Base-by-base conservation (phyloP, 2,888 invertebrate genomes). In the Sabatieria punctata region DNA sequence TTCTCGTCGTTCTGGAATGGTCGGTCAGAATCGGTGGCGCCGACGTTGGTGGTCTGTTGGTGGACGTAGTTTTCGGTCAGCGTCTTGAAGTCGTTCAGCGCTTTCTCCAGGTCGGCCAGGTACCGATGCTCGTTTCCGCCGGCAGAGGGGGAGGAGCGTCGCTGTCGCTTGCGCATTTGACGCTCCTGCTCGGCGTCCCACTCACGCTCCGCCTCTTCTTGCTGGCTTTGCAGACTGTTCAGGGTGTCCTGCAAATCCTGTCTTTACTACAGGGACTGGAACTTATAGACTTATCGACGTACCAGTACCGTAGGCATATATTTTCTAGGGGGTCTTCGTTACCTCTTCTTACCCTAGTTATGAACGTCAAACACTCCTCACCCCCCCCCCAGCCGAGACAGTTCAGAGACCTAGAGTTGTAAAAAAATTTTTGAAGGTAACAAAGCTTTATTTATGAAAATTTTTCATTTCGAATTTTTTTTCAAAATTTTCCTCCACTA, bases 21-120 rank as follows among this genome's bases (percentile, higher is more conserved):
- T n/a, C n/a, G n/a, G n/a, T n/a, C n/a, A n/a, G n/a, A 13, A 33
- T 33, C 42, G 8, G 19, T n/a, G 25, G 24, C 6, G 8, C 24
- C 4, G 8, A 26, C 30, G 24, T 42, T 24, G 18, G 18, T n/a
- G 15, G 42, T 30, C 13, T 45, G 25, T 23, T 39, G 11, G 8
- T 39, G 27, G 2, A 45, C 45, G 27, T 45, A 45, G 15, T 25
- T 30, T 8, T 38, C 45, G 13, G 45, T 45, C n/a, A 45, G n/a
- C 18, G 4, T 45, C 15, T 40, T 24, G 33, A 45, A 45, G 26
- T 45, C 45, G 21, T 22, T 8, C 26, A 45, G 24, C 4, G 45
- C 45, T 23, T 40, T 39, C 41, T 45, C 45, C 39, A 45, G 41
- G 40, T 45, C 45, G 18, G 21, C 19, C 21, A 45, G 25, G 40